Base-by-base conservation (phyloP, 2,113 vertebrate species). In the Polypterus senegalus region DNA sequence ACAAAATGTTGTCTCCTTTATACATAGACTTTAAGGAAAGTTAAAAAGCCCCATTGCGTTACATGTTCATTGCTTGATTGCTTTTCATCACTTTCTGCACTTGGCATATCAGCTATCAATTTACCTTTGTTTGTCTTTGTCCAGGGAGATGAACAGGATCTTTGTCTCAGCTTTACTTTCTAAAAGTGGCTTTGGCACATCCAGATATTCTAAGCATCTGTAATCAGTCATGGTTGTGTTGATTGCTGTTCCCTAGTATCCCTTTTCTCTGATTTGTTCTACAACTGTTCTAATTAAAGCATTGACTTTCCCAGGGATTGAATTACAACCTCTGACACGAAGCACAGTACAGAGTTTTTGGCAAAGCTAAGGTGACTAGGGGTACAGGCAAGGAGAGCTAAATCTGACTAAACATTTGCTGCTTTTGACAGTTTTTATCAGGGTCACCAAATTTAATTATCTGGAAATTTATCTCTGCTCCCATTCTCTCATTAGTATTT, bases 1-100 rank as follows among this genome's bases (percentile, higher is more conserved):
- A 65, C 27, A 68, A 69, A 75, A 76, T 72, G 70, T 67, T 68
- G 73, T 69, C 73, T 74, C 72, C 69, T 79, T 76, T 78, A 81
- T 77, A 83, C 78, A 74, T 79, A 78, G 76, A 75, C 67, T 72
- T 65, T 61, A 59, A 63, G 63, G 63, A 68, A 68, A 64, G 58
- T 5, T 11, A 48, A 47, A 66, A 52, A 43, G 27, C 27, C 27
- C 27, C 45, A 7, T n/a, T 3, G 8, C 47, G 47, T 10, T 47
- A 60, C 7, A 58, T 49, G 49, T 58, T 58, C 64, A 48, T 59
- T 63, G 49, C 44, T 49, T 59, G 46, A 43, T 54, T 48, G 44
- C n/a, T 48, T 49, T 49, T 49, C 48, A 49, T 8, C 43, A 56
- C 56, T 27, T 60, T 53, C 57, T 8, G 9, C 56, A 57, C 6